Conservation (phyloP, 2,888 invertebrate species). For the Chironomus riparius region DNA sequence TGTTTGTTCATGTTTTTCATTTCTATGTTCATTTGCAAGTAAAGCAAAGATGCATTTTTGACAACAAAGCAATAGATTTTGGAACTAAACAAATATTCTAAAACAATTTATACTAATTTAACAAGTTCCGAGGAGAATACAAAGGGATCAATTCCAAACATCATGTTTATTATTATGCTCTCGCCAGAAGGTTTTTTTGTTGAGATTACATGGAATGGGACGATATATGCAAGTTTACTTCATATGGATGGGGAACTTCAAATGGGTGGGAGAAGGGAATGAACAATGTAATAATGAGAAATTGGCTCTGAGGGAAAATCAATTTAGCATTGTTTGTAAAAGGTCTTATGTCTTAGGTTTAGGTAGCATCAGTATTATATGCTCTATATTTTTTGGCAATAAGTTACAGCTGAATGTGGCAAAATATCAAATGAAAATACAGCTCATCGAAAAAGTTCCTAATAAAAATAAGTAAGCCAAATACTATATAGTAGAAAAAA, state of each 20-base stretch:
- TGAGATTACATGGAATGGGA: not conserved
- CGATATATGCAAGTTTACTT: not conserved
- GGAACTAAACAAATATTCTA: too few relatives aligned
- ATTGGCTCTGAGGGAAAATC: conserved; percentile 6
- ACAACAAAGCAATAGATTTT: not conserved
- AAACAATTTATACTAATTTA: not conserved
- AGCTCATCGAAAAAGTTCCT: too few relatives aligned
- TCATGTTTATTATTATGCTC: not conserved
- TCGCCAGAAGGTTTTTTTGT: not conserved
- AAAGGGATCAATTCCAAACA: not conserved
- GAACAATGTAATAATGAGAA: not conserved
- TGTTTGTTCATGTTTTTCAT: not conserved
- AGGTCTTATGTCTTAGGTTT: not conserved
- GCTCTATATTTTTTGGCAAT: too few relatives aligned
- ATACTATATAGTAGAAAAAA: too few relatives aligned
- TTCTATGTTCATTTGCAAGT: not conserved
- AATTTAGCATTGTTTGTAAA: not conserved
- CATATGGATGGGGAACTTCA: too few relatives aligned
- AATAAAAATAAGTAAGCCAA: too few relatives aligned
- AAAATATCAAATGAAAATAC: too few relatives aligned
- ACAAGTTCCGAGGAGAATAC: not conserved
- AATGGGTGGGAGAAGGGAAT: not conserved
- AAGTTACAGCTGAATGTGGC: too few relatives aligned
- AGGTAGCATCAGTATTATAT: too few relatives aligned
- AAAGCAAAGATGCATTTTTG: not conserved